Evolutionary conservation across 2,113 vertebrate species (phyloP), one percentile per base, ranked within the genome.

Genomic region (Crotophaga sulcirostris): DNA sequence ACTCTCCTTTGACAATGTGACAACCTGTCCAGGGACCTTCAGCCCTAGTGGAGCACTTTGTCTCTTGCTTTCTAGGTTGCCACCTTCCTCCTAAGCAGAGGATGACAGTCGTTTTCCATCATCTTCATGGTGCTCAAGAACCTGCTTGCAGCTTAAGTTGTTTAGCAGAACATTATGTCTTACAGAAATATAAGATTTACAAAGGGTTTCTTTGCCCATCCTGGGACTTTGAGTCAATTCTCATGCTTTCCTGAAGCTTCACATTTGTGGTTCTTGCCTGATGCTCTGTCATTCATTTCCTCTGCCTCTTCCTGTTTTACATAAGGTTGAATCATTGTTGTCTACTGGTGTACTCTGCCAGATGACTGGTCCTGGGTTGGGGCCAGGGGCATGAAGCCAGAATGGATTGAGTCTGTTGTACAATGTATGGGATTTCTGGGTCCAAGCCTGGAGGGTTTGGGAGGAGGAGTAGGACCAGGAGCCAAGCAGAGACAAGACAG

Each of bases 401-500:
- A 5, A 17, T 33, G n/a, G 44, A 68, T 47, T 66, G 47, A 90
- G 62, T 10, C 49, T 79, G 40, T 45, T 2, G 9, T 42, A 82
- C 0, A 0, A 34, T 20, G 44, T 12, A 28, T 10, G 67, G 67
- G 67, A 90, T 83, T 73, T 64, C 67, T 85, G 89, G 79, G 75
- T 51, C 75, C 79, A 64, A 6, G 75, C 75, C 96, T 16, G 38
- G 34, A 73, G 79, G 75, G 36, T 33, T 52, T 88, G 72, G 45
- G 83, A 80, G 59, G 62, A 85, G 66, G 29, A 92, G 36, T 5
- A 79, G 70, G 51, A 92, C 55, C 1, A 1, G 73, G 66, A 91
- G 79, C 91, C 83, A 96, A 86, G 67, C 33, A 90, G 58, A 92
- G 58, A 79, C 83, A 88, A 68, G 67, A 47, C 58, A 76, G 54